Base-by-base conservation (phyloP, 2,888 invertebrate genomes). In the Eretmocerus hayati region DNA sequence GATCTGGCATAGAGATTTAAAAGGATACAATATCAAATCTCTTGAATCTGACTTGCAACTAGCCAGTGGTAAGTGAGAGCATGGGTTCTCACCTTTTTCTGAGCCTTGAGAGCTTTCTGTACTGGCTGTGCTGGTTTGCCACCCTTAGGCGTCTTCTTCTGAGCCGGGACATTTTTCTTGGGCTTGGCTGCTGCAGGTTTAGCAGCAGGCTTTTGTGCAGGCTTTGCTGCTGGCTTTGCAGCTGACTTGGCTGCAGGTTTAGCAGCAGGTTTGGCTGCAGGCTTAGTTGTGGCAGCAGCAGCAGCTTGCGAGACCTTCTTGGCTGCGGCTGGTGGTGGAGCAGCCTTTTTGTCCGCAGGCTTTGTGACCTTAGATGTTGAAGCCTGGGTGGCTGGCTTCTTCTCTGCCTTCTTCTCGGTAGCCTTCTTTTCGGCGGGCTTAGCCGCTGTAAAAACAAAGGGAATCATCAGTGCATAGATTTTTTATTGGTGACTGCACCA, bases 21-120 rank as follows among this genome's bases (percentile, higher is more conserved):
- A n/a, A n/a, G n/a, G n/a, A n/a, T n/a, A n/a, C n/a, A n/a, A n/a
- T n/a, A n/a, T n/a, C n/a, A n/a, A n/a, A n/a, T n/a, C n/a, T n/a
- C n/a, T n/a, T n/a, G n/a, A n/a, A n/a, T n/a, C n/a, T n/a, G n/a
- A n/a, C n/a, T n/a, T n/a, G n/a, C n/a, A n/a, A n/a, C n/a, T n/a
- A n/a, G n/a, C n/a, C n/a, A n/a, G n/a, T n/a, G n/a, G n/a, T n/a
- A n/a, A n/a, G n/a, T n/a, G n/a, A n/a, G n/a, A n/a, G n/a, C n/a
- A n/a, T n/a, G n/a, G n/a, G n/a, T 9, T 26, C 9, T 70, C 67
- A 89, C 90, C 84, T 90, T 91, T 62, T 84, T 86, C 72, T 89
- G 90, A 16, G 86, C 83, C 71, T 87, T 89, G 58, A 88, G 80
- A 48, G 93, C 93, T 67, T 88, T 90, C 43, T 81, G 77, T 54